Base-by-base conservation (phyloP, 2,113 vertebrate species). In the Entelurus aequoreus region DNA sequence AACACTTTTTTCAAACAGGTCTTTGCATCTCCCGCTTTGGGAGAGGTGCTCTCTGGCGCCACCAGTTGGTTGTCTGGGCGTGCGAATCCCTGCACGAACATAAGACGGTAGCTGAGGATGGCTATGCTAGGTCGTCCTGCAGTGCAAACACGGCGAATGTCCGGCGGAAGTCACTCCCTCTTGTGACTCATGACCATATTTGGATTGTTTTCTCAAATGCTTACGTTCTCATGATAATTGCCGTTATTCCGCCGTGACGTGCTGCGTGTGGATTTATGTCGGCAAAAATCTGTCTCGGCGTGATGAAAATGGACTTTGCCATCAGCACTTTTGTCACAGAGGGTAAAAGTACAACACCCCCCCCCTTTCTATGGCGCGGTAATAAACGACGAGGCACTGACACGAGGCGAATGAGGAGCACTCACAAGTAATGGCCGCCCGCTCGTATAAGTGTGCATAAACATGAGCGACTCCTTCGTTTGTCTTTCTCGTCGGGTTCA, bases 281-380 rank as follows among this genome's bases (percentile, higher is more conserved):
- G 5, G 48, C 76, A 51, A 75, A 82, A 63, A 76, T 75, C 72
- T 62, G 66, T 63, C 57, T 1, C 36, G 49, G 61, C 46, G 6
- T 78, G 70, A 83, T 83, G 77, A 72, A 81, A 82, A 72, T 51
- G 75, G 71, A 82, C 58, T 35, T 7, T 62, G 62, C 37, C 64
- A 85, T 86, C 81, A 81, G 78, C 73, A 72, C 71, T 77, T 81
- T 80, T 80, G 73, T 84, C 79, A 71, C 72, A 74, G 59, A 62
- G 65, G 69, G 68, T 71, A 72, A 80, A 82, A 86, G 68, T 69
- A 73, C 62, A 68, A 65, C 81, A 79, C 62, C 65, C 51, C 10
- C 51, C 8, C 9, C 52, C 5, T 8, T 15, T n/a, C 10, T 10
- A 16, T 11, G n/a, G 12, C 66, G 81, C 70, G 74, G 71, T 72